phyloP scores from a whole-genome alignment of 2,113 vertebrate genomes.

The Sterna hirundo region DNA sequence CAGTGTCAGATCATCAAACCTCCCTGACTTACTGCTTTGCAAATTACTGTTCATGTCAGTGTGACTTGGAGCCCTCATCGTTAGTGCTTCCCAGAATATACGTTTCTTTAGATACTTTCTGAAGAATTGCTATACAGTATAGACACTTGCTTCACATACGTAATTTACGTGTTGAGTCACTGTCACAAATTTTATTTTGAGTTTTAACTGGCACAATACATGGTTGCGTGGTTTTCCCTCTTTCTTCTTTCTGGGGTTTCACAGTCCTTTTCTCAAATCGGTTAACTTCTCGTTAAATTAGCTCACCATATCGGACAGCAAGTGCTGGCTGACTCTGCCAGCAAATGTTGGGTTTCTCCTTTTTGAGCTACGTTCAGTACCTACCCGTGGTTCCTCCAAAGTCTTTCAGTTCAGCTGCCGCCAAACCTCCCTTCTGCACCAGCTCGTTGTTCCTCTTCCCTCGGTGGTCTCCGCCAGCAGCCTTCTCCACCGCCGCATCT shows the following conservation, averaged over 20 bases:
- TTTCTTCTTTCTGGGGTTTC: not conserved
- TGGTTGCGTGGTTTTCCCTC: not conserved
- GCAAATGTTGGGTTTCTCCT: not conserved
- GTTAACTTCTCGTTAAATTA: not conserved
- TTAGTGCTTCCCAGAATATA: not conserved
- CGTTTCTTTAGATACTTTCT: not conserved
- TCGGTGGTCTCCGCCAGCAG: not conserved
- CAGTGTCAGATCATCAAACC: not conserved
- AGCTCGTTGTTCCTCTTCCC: not conserved
- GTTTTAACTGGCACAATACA: not conserved
- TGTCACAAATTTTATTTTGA: not conserved
- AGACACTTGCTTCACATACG: not conserved
- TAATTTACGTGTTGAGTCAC: not conserved
- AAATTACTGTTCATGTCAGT: not conserved
- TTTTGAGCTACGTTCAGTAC: fast-evolving
- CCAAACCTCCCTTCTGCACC: not conserved
- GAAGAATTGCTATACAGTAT: not conserved
- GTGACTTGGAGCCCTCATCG: not conserved
- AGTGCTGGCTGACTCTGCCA: not conserved
- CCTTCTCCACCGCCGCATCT: not conserved
- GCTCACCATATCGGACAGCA: not conserved
- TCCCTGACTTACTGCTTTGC: not conserved
- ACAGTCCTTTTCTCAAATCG: not conserved
- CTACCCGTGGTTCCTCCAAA: not conserved
- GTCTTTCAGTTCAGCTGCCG: not conserved